Base-by-base conservation (phyloP, 2,888 invertebrate genomes). In the Acholoe squamosa region DNA sequence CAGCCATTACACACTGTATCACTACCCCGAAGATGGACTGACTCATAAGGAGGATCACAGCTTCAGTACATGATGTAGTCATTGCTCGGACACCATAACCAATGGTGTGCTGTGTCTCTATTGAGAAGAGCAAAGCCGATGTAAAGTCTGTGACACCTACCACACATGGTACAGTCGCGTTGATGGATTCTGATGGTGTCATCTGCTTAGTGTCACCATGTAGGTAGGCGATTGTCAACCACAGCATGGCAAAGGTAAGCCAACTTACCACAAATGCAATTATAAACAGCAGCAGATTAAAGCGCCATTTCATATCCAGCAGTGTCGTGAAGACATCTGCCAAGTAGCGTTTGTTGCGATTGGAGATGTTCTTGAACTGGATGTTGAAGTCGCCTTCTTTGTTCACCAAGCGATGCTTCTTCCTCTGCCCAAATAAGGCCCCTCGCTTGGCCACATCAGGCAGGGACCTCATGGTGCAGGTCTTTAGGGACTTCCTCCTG, bases 11-110 rank as follows among this genome's bases (percentile, higher is more conserved):
- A 92, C 98, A 95, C 92, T 96, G 96, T 28, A 96, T 97, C 92
- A 97, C 95, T 71, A 98, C 98, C n/a, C 99, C 99, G 84, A 97
- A 97, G 92, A 99, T 98, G 93, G 98, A 98, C 96, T 98, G 98
- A 92, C 98, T 96, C 96, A 98, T 98, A 97, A 98, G 97, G 84
- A 98, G 97, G 94, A 98, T 97, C 93, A 98, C 97, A 56, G 98
- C 98, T 34, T 89, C 89, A 5, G 92, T 90, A 80, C 93, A 93
- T 25, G 91, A 71, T 0, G 90, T 80, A 0, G 92, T 92, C 61
- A 92, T 91, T 0, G 92, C 86, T 5, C 93, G 89, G 0, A 91
- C 91, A 19, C 93, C 93, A 88, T 92, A 93, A n/a, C 93, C 93
- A 22, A 93, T 93, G 19, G 93, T 93, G 76, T 93, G 93, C 91